A percentile compares a stretch with the other conserved stretches of the same genome.
These are phyloP conservation scores for Cecropterus lyciades DNA, from an alignment of 1,140 invertebrate species.

Conservation along the genomic window DNA sequence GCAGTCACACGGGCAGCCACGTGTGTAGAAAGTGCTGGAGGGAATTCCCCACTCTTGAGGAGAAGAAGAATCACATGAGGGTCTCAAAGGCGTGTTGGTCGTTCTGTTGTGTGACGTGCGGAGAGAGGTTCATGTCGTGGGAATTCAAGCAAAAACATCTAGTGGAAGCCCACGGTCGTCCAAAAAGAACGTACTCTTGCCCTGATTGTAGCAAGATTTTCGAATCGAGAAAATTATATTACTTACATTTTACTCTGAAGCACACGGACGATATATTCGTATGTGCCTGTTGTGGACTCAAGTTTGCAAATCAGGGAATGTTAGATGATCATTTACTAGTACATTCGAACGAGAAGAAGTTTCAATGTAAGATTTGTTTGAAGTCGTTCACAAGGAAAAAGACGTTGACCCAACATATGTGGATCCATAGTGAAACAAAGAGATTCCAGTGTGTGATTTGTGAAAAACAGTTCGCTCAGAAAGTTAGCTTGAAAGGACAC, in stretches of 20 bases:
- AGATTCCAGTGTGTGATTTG: conserved; percentile 76
- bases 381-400: conserved; percentile 81
- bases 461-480: conserved; percentile 83
- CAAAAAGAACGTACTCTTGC: conserved; percentile 56
- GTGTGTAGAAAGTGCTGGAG: conserved; percentile 68
- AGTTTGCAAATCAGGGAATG: conserved; percentile 53
- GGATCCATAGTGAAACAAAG: conserved; percentile 73
- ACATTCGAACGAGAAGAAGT: conserved; percentile 70
- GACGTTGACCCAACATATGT: conserved; percentile 82
- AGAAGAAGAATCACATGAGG: conserved; percentile 58
- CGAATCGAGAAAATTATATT: conserved; percentile 55
- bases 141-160: conserved; percentile 64
- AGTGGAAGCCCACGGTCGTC: conserved; percentile 50
- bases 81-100: conserved; percentile 60
- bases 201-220: conserved; percentile 61
- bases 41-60: conserved; percentile 55
- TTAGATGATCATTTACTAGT: conserved; percentile 60
- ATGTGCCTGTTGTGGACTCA: conserved; percentile 64
- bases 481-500: conserved; percentile 69
- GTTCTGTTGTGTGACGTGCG: conserved; percentile 60
- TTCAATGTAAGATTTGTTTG: conserved; percentile 69
- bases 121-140: conserved; percentile 68
- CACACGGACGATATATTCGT: conserved; percentile 64
- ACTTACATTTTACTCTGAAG: conserved; percentile 60
- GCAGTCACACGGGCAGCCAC: conserved; percentile 58